Conservation (phyloP, 2,888 invertebrate genomes). For the Linnaemya vulpina region DNA sequence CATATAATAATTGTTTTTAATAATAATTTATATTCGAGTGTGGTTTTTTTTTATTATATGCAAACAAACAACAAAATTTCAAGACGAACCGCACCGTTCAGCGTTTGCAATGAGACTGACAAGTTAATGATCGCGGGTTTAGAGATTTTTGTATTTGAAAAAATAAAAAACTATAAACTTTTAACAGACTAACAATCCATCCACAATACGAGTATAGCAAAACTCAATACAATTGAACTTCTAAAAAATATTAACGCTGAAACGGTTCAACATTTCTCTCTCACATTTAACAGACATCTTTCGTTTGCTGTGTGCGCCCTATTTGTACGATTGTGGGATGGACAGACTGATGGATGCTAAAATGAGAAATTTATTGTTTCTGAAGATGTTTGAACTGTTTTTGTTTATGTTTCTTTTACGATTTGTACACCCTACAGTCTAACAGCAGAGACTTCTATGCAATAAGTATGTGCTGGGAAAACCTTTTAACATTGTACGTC, state of each 20-base stretch:
- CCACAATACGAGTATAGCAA: background rate
- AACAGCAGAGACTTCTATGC: background rate
- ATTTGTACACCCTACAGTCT: slow-evolving; percentile 1
- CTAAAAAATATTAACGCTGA: slow-evolving; percentile 19
- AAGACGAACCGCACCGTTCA: slow-evolving; percentile 52
- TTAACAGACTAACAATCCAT: slow-evolving; percentile 1
- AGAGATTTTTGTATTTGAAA: slow-evolving; percentile 40
- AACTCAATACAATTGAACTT: slow-evolving; percentile 26
- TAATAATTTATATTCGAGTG: background rate
- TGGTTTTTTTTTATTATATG: background rate
- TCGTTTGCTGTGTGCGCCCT: slow-evolving; percentile 25
- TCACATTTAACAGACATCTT: slow-evolving; percentile 7
- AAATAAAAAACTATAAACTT: slow-evolving; percentile 28
- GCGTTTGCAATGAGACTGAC: slow-evolving; percentile 62
- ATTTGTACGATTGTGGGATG: background rate
- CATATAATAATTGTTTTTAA: slow-evolving; percentile 27
- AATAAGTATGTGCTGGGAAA: no score
- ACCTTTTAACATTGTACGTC: no score
- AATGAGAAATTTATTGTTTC: background rate
- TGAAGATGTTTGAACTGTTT: slow-evolving; percentile 29
- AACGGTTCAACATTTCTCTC: slow-evolving; percentile 37
- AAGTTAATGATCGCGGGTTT: slow-evolving; percentile 47
- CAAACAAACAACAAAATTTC: background rate
- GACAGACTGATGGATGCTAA: background rate
- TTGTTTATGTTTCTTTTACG: background rate